Conservation (phyloP, 2,797 vertebrate genomes). For the Meda fulgida region DNA sequence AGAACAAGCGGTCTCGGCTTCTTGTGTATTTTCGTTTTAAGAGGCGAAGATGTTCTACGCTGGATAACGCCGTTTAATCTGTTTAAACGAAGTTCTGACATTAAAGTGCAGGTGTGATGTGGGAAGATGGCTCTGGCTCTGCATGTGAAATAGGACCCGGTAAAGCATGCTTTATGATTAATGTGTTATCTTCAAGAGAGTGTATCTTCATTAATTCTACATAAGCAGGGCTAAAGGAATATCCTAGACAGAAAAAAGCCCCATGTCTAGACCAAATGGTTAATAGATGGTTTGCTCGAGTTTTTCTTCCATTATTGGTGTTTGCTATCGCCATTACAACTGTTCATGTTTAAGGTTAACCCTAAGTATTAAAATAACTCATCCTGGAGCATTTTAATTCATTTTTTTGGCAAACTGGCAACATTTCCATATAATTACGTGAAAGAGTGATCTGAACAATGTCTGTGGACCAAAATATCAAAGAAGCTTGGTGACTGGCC, state of each 20-base stretch:
- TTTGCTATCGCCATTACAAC: not conserved
- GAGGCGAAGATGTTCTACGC: not conserved
- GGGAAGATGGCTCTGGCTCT: not conserved
- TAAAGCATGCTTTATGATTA: conserved; percentile 21
- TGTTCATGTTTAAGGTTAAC: not conserved
- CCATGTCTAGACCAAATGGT: not conserved
- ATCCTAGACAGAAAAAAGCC: conserved; percentile 10
- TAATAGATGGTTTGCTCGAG: conserved; percentile 3
- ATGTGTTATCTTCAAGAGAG: conserved; percentile 29
- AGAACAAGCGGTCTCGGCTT: conserved; percentile 51
- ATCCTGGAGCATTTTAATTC: not conserved
- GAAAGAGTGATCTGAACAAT: not conserved
- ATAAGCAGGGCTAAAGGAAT: not conserved
- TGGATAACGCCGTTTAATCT: conserved; percentile 8
- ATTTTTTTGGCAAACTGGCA: not conserved
- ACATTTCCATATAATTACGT: no score
- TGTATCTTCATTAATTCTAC: conserved; percentile 34
- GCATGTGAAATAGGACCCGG: conserved; percentile 7
- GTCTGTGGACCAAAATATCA: not conserved
- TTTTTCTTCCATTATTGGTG: conserved; percentile 16
- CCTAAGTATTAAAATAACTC: not conserved
- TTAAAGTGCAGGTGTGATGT: conserved; percentile 18
- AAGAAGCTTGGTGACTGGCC: not conserved
- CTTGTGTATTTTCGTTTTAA: conserved; percentile 48
- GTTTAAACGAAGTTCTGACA: conserved; percentile 28